These are phyloP conservation scores for Streblospio benedicti DNA, from an alignment of 1,140 invertebrate species.

Conservation along the genomic window DNA sequence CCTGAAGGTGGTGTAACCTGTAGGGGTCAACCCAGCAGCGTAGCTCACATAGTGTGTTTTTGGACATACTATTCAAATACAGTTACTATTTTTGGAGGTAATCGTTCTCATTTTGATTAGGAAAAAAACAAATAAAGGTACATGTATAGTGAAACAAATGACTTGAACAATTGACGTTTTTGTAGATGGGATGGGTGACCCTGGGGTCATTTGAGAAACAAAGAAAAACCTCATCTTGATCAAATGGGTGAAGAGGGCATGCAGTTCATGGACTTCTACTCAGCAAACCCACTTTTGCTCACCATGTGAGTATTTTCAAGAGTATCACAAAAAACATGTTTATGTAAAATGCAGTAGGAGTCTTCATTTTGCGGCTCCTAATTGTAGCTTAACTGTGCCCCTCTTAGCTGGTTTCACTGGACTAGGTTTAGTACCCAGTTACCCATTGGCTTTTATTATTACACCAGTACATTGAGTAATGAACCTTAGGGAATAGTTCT, in stretches of 20 bases:
- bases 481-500: background rate
- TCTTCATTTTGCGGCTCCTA: background rate
- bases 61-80: background rate
- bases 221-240: slow-evolving; percentile 44
- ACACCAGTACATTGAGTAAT: background rate
- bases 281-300: slow-evolving; percentile 42
- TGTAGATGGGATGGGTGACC: slow-evolving; percentile 46
- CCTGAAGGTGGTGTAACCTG: background rate
- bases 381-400: background rate
- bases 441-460: background rate
- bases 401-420: background rate
- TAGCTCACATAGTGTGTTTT: background rate
- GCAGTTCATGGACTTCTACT: slow-evolving; percentile 42
- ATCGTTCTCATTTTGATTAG: too few species aligned
- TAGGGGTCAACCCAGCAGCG: background rate
- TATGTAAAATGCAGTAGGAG: background rate
- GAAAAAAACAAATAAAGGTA: background rate
- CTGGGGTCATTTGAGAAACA: slow-evolving; percentile 42
- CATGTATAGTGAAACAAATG: too few species aligned
- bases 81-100: background rate
- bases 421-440: background rate
- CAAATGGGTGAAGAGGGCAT: slow-evolving; percentile 40
- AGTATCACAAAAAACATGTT: background rate
- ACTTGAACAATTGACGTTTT: background rate
- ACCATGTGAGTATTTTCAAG: slow-evolving; percentile 25